These are phyloP conservation scores for Trachythela sp. DNA, from an alignment of 64 coral and sea anemone species.

Conservation along the genomic window DNA sequence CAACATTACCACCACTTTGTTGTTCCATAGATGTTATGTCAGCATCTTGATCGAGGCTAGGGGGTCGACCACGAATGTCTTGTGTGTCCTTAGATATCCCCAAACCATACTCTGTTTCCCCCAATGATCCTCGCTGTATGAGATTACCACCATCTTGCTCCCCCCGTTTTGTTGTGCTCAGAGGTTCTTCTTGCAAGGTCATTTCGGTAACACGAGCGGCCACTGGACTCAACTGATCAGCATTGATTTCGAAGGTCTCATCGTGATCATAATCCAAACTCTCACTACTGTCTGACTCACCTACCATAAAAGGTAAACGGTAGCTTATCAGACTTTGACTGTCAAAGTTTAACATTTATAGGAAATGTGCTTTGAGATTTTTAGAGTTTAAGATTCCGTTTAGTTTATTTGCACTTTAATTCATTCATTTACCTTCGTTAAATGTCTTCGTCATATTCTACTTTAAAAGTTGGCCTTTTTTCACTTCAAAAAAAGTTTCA, in stretches of 20 bases:
- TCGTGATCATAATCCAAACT: background rate
- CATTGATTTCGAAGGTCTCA: background rate
- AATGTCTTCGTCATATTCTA: background rate
- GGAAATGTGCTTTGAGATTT: background rate
- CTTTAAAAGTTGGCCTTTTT: background rate
- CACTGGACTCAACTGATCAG: background rate
- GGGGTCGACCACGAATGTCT: background rate
- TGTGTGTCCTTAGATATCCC: background rate
- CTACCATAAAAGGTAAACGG: background rate
- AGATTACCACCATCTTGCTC: background rate
- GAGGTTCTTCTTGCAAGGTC: background rate
- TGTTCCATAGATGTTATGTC: background rate
- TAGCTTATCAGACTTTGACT: background rate
- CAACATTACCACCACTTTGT: background rate
- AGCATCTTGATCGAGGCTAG: background rate
- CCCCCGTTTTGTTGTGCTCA: background rate
- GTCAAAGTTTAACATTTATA: too few species aligned
- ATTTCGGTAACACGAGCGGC: background rate
- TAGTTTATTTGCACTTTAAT: too few species aligned
- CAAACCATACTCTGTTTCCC: too few species aligned
- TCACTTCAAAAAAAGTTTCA: background rate
- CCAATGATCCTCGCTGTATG: background rate
- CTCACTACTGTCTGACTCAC: slow-evolving; percentile 1
- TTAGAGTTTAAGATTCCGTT: too few species aligned
- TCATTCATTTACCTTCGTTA: background rate